These are phyloP conservation scores for Oenanthe oenanthe DNA, from an alignment of 2,113 vertebrate species.

Conservation along the genomic window DNA sequence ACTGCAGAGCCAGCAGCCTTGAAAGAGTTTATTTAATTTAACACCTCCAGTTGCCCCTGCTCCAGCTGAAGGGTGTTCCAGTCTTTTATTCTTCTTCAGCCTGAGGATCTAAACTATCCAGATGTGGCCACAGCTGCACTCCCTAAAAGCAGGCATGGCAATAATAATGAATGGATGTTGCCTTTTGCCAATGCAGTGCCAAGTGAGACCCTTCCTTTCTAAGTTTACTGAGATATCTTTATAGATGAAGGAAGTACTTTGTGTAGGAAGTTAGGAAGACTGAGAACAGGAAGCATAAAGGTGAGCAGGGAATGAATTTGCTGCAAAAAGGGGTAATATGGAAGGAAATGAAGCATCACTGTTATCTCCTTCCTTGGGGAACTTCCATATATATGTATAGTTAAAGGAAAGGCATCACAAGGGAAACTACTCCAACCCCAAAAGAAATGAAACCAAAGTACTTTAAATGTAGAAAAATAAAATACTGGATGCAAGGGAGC, in stretches of 20 bases:
- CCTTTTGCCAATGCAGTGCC: not conserved
- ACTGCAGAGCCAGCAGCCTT: not conserved
- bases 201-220: not conserved
- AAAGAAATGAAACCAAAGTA: not conserved
- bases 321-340: not conserved
- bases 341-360: not conserved
- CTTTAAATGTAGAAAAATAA: not conserved
- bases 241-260: not conserved
- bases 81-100: not conserved
- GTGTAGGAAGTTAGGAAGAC: not conserved
- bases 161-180: not conserved
- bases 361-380: not conserved
- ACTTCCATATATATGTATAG: not conserved
- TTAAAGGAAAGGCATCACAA: not conserved
- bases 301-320: not conserved
- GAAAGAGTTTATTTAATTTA: not conserved
- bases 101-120: not conserved
- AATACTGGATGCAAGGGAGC: not conserved
- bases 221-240: not conserved
- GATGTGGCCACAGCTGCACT: not conserved
- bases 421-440: not conserved
- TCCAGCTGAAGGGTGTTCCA: not conserved
- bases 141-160: not conserved
- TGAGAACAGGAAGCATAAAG: accelerated
- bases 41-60: not conserved